phyloP scores from a whole-genome alignment of 2,888 invertebrate genomes.

The Esperia sulphurella region DNA sequence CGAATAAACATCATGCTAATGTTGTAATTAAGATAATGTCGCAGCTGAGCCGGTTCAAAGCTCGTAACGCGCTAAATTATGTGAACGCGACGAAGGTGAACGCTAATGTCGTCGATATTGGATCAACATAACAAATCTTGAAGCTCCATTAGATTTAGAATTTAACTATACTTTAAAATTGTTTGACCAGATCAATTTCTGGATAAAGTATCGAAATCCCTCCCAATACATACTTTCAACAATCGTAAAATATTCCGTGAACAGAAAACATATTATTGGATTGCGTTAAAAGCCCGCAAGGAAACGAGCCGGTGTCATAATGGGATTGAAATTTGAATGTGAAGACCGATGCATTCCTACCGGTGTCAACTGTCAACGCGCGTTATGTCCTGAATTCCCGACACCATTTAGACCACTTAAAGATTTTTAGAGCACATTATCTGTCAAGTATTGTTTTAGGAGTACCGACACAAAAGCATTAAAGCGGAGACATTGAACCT shows the following conservation, averaged over 20 bases:
- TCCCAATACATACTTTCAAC: background rate
- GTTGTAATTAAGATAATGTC: constrained; percentile 57
- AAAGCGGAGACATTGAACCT: constrained; percentile 59
- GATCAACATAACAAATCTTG: constrained; percentile 1
- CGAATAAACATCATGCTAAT: constrained; percentile 58
- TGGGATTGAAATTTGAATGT: constrained; percentile 20
- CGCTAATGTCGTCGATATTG: constrained; percentile 6
- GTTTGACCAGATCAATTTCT: background rate
- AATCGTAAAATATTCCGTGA: constrained; percentile 4
- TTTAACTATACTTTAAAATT: background rate
- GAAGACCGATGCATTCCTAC: constrained; percentile 23
- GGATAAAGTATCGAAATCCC: constrained; percentile 5
- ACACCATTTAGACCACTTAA: constrained; percentile 38
- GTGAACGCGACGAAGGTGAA: constrained; percentile 11
- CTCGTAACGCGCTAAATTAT: constrained; percentile 13
- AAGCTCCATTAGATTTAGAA: background rate
- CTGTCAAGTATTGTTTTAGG: constrained; percentile 62
- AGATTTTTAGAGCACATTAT: constrained; percentile 48
- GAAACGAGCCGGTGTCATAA: constrained; percentile 14
- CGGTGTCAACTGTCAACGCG: constrained; percentile 11
- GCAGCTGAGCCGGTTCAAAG: constrained; percentile 37
- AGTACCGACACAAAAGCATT: constrained; percentile 48
- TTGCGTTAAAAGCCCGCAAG: constrained; percentile 11
- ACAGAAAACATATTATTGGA: constrained; percentile 4
- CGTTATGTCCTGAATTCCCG: constrained; percentile 15